phyloP scores from a whole-genome alignment of 2,888 invertebrate genomes.

The Cryptus armator region DNA sequence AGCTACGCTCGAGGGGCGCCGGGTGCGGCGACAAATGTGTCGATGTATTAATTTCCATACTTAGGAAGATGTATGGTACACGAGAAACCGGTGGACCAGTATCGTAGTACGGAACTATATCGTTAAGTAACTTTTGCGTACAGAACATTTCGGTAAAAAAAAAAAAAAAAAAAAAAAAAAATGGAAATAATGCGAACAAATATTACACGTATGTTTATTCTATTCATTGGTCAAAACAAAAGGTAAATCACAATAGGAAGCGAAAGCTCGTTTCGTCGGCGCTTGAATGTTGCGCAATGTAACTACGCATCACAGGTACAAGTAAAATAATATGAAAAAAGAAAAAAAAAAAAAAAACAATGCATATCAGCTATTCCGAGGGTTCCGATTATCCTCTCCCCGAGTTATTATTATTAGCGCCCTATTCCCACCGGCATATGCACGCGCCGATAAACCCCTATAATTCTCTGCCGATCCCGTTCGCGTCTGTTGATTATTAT shows the following conservation, averaged over 20 bases:
- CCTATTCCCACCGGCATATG: background rate
- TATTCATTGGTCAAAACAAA: background rate
- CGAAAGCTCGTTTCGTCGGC: background rate
- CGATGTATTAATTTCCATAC: conserved; percentile 63
- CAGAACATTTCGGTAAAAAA: conserved; percentile 29
- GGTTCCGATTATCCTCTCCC: background rate
- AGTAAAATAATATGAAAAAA: background rate
- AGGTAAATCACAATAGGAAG: background rate
- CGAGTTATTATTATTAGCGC: background rate
- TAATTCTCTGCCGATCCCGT: background rate
- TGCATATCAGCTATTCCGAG: background rate
- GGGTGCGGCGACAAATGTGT: conserved; percentile 64
- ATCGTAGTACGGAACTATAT: conserved; percentile 8
- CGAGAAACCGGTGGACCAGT: background rate
- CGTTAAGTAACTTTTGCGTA: conserved; percentile 24
- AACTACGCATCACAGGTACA: too few relatives aligned
- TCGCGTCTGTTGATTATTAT: background rate
- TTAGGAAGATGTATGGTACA: conserved; percentile 26
- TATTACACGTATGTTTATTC: conserved; percentile 8
- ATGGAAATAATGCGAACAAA: background rate
- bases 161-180: background rate
- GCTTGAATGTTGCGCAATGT: background rate
- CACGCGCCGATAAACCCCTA: background rate
- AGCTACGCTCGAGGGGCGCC: conserved; percentile 33
- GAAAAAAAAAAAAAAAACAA: background rate